Conservation (phyloP, 2,797 vertebrate genomes). For the Leptoclinus maculatus region DNA sequence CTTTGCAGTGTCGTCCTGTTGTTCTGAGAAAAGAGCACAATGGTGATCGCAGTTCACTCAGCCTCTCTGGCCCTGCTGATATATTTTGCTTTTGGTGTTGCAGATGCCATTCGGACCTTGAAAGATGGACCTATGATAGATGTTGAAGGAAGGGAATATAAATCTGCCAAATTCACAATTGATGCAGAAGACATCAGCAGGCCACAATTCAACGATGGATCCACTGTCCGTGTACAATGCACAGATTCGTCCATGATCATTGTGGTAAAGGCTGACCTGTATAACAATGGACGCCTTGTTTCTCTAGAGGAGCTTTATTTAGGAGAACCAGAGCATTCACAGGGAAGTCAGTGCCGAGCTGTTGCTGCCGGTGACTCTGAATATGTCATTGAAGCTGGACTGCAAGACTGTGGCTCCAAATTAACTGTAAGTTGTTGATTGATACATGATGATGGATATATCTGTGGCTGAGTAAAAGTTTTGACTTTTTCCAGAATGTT, state of each 20-base stretch:
- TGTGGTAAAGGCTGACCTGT: conserved; percentile 52
- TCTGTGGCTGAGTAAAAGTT: neutral
- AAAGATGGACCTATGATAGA: conserved; percentile 60
- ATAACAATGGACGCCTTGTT: conserved; percentile 1
- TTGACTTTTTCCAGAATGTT: neutral
- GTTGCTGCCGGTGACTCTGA: conserved; percentile 22
- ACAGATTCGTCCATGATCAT: conserved; percentile 52
- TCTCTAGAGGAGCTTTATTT: conserved; percentile 52
- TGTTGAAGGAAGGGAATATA: conserved; percentile 59
- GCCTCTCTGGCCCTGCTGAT: conserved; percentile 34
- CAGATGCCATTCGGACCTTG: conserved; percentile 30
- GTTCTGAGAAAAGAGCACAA: neutral
- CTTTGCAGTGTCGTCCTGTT: neutral
- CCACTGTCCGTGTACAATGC: conserved; percentile 39
- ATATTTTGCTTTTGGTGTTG: neutral
- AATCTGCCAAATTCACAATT: neutral
- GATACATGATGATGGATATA: neutral
- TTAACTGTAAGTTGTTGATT: conserved; percentile 43
- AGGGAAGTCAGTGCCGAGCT: conserved; percentile 34
- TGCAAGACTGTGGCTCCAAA: conserved; percentile 62
- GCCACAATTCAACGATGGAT: fast-evolving
- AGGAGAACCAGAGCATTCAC: conserved; percentile 15
- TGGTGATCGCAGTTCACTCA: neutral
- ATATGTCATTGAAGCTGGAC: conserved; percentile 44
- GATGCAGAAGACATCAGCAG: neutral